Evolutionary conservation across 2,797 vertebrate genomes (phyloP).

Genomic region (Aeoliscus strigatus): DNA sequence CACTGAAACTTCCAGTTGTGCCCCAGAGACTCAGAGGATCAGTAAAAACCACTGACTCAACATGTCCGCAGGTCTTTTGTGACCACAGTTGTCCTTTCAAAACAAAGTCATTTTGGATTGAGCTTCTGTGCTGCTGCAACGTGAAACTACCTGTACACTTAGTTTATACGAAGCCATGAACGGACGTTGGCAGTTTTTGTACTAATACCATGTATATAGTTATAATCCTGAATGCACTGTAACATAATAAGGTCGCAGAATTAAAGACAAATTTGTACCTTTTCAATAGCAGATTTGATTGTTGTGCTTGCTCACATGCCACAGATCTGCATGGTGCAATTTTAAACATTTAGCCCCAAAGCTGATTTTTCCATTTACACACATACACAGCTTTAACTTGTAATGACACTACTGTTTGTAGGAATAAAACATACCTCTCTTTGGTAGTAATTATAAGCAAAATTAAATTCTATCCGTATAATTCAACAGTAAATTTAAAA

Average conservation of each 20-base stretch:
- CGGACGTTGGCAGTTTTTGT: conserved; percentile 63
- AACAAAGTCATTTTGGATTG: conserved; percentile 55
- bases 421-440: conserved; percentile 53
- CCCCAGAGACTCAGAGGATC: conserved; percentile 45
- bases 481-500: conserved; percentile 54
- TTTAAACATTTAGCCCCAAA: not conserved
- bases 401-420: conserved; percentile 18
- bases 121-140: conserved; percentile 58
- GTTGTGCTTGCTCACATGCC: conserved; percentile 36
- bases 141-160: conserved; percentile 72
- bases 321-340: conserved; percentile 51
- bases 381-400: conserved; percentile 41
- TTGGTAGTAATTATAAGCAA: too few species aligned
- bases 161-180: conserved; percentile 68
- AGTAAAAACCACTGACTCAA: conserved; percentile 27
- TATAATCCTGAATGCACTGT: conserved; percentile 70
- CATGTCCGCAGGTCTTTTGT: conserved; percentile 27
- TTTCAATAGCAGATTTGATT: conserved; percentile 40
- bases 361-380: too few species aligned
- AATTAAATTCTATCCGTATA: conserved; percentile 51
- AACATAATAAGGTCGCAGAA: conserved; percentile 51
- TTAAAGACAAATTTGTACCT: conserved; percentile 49
- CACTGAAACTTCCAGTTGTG: conserved; percentile 13
- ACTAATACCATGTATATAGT: conserved; percentile 71
- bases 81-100: conserved; percentile 32